Evolutionary conservation across 1,140 invertebrate species (phyloP).

Genomic region (Panonychus citri): DNA sequence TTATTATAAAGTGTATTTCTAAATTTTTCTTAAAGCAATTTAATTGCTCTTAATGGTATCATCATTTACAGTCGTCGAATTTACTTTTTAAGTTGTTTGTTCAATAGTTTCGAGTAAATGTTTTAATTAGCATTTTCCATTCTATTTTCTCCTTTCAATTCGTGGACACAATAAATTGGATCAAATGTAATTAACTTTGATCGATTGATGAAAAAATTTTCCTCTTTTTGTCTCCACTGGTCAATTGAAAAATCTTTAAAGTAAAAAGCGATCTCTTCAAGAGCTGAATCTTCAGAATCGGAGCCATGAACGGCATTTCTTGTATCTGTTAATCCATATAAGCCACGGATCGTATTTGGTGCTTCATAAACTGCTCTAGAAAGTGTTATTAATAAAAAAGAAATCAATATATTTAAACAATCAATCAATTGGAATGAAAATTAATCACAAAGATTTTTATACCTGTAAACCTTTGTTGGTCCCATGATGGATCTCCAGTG

Average conservation of each 20-base stretch:
- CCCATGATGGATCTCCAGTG: slow-evolving; percentile 62
- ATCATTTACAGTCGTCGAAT: slow-evolving; percentile 57
- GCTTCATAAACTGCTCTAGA: slow-evolving; percentile 48
- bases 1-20: too few species aligned
- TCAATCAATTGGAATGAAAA: too few species aligned
- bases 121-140: too few species aligned
- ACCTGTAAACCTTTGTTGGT: slow-evolving; percentile 48
- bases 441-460: too few species aligned
- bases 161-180: not conserved
- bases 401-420: not conserved
- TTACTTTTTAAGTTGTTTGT: slow-evolving; percentile 75
- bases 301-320: slow-evolving; percentile 65
- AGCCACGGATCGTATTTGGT: slow-evolving; percentile 48
- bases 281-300: slow-evolving; percentile 5
- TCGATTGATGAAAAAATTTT: not conserved
- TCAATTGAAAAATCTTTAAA: slow-evolving; percentile 7
- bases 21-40: too few species aligned
- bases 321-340: slow-evolving; percentile 67
- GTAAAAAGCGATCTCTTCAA: slow-evolving; percentile 8
- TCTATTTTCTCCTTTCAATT: not conserved
- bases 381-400: not conserved
- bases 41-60: slow-evolving; percentile 79
- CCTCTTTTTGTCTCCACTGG: not conserved
- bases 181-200: not conserved
- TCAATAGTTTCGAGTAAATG: slow-evolving; percentile 7